Base-by-base conservation (phyloP, 2,113 vertebrate genomes). In the Rutilus rutilus region DNA sequence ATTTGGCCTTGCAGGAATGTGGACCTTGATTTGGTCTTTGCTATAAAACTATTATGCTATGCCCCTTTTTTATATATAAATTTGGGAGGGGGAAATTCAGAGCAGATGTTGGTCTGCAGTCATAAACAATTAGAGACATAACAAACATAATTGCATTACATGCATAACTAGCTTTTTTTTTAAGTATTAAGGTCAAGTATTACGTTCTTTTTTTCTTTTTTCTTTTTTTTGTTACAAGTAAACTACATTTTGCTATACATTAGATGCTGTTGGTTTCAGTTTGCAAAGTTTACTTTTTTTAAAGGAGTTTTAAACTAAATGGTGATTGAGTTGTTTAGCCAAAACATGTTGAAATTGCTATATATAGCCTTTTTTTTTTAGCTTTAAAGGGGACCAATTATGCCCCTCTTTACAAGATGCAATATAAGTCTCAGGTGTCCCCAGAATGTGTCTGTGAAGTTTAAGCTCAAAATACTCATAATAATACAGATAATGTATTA, bases 1-100 rank as follows among this genome's bases (percentile, higher is more conserved):
- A 47, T 74, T 74, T 25, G n/a, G 6, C 42, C 71, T 47, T 47
- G n/a, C 11, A 27, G 71, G 23, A 15, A 8, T 27, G 23, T 15
- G 42, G n/a, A 47, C n/a, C 71, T 47, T n/a, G n/a, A 45, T 75
- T 47, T 75, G 42, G 71, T 75, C 23, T 75, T 75, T 27, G 14
- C 71, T 27, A 74, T 74, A 47, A 47, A 74, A 74, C 42, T 25
- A 25, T 25, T 27, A 25, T 5, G 11, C 19, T 21, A 23, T 39
- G 19, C 33, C 67, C 30, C 33, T 9, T 5, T 23, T 23, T 71
- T 39, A 5, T 45, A 14, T n/a, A 25, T 17, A 25, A 1, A 42
- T 73, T 73, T 73, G 6, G 5, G 45, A 2, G 30, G n/a, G 45
- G n/a, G 12, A 25, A 45, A 12, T 25, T 25, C 39, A 25, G 71